Base-by-base conservation (phyloP, 2,888 invertebrate genomes). In the Eristalis intricaria region DNA sequence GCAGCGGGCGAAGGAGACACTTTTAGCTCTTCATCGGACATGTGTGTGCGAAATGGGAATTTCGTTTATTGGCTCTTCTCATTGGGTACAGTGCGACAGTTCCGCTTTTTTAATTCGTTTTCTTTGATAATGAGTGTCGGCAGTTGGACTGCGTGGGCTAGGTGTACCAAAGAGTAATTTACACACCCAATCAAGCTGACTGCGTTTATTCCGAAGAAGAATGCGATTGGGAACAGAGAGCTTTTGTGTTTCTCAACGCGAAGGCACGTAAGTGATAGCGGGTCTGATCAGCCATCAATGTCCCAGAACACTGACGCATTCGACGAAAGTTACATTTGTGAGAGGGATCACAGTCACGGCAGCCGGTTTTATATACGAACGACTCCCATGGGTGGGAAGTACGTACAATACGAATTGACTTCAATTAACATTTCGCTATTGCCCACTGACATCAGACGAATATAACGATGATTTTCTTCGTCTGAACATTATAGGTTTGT, bases 21-120 rank as follows among this genome's bases (percentile, higher is more conserved):
- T 15, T 23, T 35, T 65, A 23, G 32, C 43, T 15, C 15, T 58
- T 58, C 23, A 19, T n/a, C 19, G 75, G 35, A 56, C 29, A 50
- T 58, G 15, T 40, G 40, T 40, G 40, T 60, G 26, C 15, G 26
- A 60, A 19, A 26, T 29, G 75, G 38, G n/a, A 26, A 29, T 58
- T 40, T 66, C 56, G 35, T 58, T 40, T 29, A 29, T 60, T 60
- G 19, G 56, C 40, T 65, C 58, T 19, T 65, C 60, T 75, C 60
- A 66, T 75, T 40, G 65, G 40, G 26, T 22, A 23, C 13, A 38
- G 38, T 38, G 64, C 74, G 23, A 75, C 66, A 68, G 61, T 76
- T 76, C 76, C 68, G 76, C 76, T 76, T 76, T 76, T 60, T 58
- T 75, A 61, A 60, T 68, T 65, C 22, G 4, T 38, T 65, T 35